A percentile compares a stretch with the other conserved stretches of the same genome.
Conservation (phyloP, 2,113 vertebrate genomes). For the Melierax canorus region DNA sequence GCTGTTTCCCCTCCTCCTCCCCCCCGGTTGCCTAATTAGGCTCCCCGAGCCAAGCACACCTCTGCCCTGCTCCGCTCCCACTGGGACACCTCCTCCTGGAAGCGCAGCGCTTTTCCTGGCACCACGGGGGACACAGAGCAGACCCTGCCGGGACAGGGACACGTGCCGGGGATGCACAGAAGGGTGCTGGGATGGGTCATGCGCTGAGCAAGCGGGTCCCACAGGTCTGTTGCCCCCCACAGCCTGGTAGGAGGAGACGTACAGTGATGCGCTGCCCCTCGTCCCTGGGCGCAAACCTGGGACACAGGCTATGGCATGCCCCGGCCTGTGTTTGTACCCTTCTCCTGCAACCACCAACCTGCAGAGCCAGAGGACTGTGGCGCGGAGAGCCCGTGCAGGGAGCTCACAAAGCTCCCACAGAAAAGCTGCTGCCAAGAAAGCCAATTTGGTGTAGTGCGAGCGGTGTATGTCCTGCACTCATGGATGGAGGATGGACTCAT, state of each 20-base stretch:
- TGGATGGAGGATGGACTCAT: accelerated
- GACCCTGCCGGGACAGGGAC: not conserved
- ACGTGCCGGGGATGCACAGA: not conserved
- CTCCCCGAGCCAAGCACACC: not conserved
- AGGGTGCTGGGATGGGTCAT: not conserved
- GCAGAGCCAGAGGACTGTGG: accelerated
- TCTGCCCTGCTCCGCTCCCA: not conserved
- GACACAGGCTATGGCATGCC: not conserved
- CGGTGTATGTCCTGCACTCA: not conserved
- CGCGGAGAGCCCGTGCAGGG: not conserved
- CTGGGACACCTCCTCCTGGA: not conserved
- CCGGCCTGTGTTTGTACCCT: not conserved
- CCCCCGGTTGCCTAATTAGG: constrained; percentile 1
- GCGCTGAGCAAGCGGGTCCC: not conserved
- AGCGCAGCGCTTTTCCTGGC: not conserved
- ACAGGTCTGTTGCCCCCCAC: accelerated
- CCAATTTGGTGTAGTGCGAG: not conserved
- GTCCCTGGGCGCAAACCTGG: not conserved
- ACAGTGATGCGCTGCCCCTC: not conserved
- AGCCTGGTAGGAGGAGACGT: not conserved
- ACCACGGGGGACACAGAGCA: accelerated
- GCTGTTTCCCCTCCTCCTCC: not conserved
- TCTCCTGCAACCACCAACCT: not conserved
- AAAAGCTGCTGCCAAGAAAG: not conserved
- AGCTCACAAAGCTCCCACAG: not conserved